Base-by-base conservation (phyloP, 2,113 vertebrate genomes). In the Caracal caracal region DNA sequence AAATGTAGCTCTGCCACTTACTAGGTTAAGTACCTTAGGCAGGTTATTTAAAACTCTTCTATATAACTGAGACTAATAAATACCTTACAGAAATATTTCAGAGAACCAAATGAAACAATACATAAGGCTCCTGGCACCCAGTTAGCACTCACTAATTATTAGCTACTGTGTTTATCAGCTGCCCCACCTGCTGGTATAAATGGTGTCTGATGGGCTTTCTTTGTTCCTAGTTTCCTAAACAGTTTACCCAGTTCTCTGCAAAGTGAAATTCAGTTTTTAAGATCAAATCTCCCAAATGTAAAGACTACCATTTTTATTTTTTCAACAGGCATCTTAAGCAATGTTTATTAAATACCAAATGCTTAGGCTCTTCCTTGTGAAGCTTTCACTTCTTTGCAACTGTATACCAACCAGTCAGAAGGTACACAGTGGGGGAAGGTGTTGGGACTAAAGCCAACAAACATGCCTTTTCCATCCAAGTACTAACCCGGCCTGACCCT, bases 231-330 rank as follows among this genome's bases (percentile, higher is more conserved):
- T 79, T 87, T 90, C 66, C 49, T 65, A 63, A 26, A 28, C 10
- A 75, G 35, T 86, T 49, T 68, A 65, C 30, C 70, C 56, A 56
- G 11, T 76, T 49, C 51, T 94, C 51, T 53, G 22, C 28, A 83
- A 83, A 71, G 61, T 63, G 47, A 56, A 90, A 88, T 88, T 94
- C 81, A 51, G 22, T 66, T 94, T 71, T 89, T 65, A 49, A 53
- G 70, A 83, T 30, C 24, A 76, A 73, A 76, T 73, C 88, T 85
- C 40, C 40, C 49, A 94, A 93, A 70, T 71, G 73, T 85, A 89
- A 91, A 96, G 63, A 92, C 22, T 87, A 80, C 35, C 28, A 51
- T 65, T 84, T 96, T 96, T 70, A 78, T 65, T 78, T 19, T 79
- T 83, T 91, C 79, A 93, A 75, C 4, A 59, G 47, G 43, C 40